phyloP scores from a whole-genome alignment of 2,113 vertebrate species.

The Bubo bubo region DNA sequence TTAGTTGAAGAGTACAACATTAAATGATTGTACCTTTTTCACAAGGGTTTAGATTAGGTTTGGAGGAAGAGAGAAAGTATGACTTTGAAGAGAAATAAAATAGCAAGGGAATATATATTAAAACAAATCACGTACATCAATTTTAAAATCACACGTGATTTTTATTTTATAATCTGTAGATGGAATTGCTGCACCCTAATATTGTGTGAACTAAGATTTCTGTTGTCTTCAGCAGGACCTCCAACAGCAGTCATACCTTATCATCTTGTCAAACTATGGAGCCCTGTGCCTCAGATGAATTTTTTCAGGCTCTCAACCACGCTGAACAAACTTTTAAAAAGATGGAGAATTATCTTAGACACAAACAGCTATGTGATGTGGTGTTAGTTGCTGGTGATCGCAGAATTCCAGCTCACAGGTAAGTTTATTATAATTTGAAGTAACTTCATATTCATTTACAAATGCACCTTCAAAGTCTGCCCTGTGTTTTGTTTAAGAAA shows the following conservation, averaged over 20 bases:
- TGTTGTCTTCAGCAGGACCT: constrained; percentile 80
- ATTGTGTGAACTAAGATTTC: not conserved
- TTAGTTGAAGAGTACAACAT: not conserved
- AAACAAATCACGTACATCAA: not conserved
- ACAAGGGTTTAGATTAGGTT: not conserved
- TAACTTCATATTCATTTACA: not conserved
- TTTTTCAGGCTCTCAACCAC: constrained; percentile 93
- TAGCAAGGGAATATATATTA: not conserved
- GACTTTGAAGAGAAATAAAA: not conserved
- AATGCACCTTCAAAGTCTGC: not conserved
- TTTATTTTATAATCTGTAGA: not conserved
- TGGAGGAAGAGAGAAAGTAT: not conserved
- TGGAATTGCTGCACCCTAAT: not conserved
- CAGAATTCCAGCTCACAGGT: constrained; percentile 98
- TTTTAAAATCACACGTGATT: not conserved
- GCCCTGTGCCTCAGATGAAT: constrained; percentile 91
- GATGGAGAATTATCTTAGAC: constrained; percentile 95
- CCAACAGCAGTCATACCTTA: constrained; percentile 88
- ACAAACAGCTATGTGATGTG: constrained; percentile 93
- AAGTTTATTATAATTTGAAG: not conserved
- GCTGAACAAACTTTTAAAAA: constrained; percentile 93
- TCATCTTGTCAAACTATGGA: constrained; percentile 92
- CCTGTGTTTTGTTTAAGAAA: not conserved
- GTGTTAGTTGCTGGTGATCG: constrained; percentile 92
- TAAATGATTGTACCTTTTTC: not conserved